Evolutionary conservation across 2,797 vertebrate genomes (phyloP).

Genomic region (Siniperca undulata): DNA sequence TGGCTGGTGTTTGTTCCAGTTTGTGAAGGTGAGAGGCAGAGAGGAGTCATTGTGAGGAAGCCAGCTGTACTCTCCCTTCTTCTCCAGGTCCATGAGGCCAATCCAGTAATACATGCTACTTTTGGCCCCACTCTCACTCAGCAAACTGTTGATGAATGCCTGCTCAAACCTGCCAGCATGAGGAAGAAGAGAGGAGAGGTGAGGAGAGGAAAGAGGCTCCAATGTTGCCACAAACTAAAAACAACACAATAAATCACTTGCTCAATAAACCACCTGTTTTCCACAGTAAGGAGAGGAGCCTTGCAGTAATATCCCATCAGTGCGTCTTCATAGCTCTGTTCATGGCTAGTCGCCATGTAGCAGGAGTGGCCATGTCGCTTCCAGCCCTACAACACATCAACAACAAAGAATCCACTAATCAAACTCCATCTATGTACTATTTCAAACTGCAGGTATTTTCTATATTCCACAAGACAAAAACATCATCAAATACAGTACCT

Average conservation of each 20-base stretch:
- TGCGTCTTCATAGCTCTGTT: slow-evolving; percentile 89
- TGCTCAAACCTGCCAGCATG: slow-evolving; percentile 91
- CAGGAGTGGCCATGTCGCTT: slow-evolving; percentile 91
- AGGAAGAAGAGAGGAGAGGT: slow-evolving; percentile 1
- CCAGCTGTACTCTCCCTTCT: slow-evolving; percentile 90
- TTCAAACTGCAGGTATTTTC: not conserved
- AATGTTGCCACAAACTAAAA: not conserved
- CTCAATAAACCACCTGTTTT: slow-evolving; percentile 86
- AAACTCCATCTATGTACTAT: not conserved
- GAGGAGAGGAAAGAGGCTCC: not conserved
- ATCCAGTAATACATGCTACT: slow-evolving; percentile 91
- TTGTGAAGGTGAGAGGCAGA: slow-evolving; percentile 85
- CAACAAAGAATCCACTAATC: not conserved
- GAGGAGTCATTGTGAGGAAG: slow-evolving; percentile 71
- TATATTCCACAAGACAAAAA: not conserved
- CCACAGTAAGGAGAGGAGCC: slow-evolving; percentile 89
- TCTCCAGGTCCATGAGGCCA: slow-evolving; percentile 86
- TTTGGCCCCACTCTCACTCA: slow-evolving; percentile 81
- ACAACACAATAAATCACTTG: not conserved
- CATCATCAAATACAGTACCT: not conserved
- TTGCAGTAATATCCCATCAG: slow-evolving; percentile 92
- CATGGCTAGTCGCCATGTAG: slow-evolving; percentile 89
- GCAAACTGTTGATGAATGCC: slow-evolving; percentile 93
- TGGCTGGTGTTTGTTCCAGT: slow-evolving; percentile 95
- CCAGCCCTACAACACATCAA: slow-evolving; percentile 88